phyloP scores from a whole-genome alignment of 2,113 vertebrate genomes.

The Crotalus tigris region DNA sequence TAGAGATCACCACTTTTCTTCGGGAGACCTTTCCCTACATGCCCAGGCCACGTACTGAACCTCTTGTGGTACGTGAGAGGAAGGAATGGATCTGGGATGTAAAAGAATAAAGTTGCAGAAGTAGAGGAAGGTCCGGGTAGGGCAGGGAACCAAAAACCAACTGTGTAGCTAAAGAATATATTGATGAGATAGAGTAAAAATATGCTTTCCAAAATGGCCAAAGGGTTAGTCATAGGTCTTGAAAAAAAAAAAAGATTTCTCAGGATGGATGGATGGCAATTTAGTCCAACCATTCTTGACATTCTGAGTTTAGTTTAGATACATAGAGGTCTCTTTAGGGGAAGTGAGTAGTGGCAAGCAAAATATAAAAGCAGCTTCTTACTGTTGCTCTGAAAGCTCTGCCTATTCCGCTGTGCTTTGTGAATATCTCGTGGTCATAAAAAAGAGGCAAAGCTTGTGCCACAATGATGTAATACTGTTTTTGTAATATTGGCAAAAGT shows the following conservation, averaged over 20 bases:
- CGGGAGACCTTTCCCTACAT: slow-evolving; percentile 95
- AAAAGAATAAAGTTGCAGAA: not conserved
- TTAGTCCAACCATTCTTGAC: not conserved
- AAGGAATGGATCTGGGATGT: not conserved
- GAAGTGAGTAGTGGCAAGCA: not conserved
- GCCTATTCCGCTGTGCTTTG: not conserved
- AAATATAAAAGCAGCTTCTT: not conserved
- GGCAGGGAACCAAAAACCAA: not conserved
- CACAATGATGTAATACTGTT: not conserved
- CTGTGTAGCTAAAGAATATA: not conserved
- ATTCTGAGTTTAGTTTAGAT: not conserved
- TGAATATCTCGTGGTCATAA: not conserved
- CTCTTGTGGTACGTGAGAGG: slow-evolving; percentile 82
- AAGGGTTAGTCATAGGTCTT: not conserved
- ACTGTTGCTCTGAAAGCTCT: not conserved
- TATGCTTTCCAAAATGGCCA: not conserved
- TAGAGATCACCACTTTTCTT: slow-evolving; percentile 97
- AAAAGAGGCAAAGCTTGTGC: not conserved
- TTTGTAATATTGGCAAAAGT: not conserved
- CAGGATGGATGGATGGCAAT: not conserved
- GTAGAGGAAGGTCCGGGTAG: not conserved
- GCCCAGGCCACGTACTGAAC: slow-evolving; percentile 89
- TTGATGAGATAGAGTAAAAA: not conserved
- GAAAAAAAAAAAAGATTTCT: not conserved
- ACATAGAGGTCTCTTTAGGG: not conserved